Evolutionary conservation across 2,888 invertebrate species (phyloP).

Genomic region (Melipona bicolor): DNA sequence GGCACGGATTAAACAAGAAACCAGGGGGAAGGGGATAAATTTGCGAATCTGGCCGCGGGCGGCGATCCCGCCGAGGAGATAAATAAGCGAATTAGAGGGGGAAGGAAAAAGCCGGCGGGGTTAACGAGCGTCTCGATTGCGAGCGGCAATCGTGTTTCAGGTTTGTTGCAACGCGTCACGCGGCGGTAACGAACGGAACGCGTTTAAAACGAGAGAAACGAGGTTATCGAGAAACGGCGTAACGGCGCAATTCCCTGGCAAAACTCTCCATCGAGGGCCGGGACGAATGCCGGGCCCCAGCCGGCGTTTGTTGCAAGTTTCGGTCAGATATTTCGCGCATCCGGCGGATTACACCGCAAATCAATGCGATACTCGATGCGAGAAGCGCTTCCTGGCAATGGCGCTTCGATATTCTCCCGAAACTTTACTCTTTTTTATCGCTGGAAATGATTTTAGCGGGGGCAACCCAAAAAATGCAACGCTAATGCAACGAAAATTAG

Average conservation of each 20-base stretch:
- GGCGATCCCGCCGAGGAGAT: neutral
- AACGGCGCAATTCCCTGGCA: slow-evolving; percentile 27
- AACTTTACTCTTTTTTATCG: neutral
- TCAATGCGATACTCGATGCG: slow-evolving; percentile 23
- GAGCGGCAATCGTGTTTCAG: slow-evolving; percentile 3
- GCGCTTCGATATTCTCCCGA: neutral
- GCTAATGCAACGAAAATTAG: too few species aligned
- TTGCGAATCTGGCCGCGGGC: neutral
- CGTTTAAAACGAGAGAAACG: slow-evolving; percentile 20
- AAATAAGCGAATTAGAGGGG: neutral
- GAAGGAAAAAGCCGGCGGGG: neutral
- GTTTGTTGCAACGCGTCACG: slow-evolving; percentile 1
- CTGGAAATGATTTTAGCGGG: too few species aligned
- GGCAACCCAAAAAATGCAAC: too few species aligned
- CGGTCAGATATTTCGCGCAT: slow-evolving; percentile 33
- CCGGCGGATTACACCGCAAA: slow-evolving; percentile 33
- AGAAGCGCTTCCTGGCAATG: slow-evolving; percentile 2
- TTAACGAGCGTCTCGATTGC: neutral
- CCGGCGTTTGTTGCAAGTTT: slow-evolving; percentile 22
- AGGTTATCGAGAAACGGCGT: slow-evolving; percentile 30
- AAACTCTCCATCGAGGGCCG: slow-evolving; percentile 19
- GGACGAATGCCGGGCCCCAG: slow-evolving; percentile 15
- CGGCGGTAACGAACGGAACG: slow-evolving; percentile 27
- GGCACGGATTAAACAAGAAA: neutral
- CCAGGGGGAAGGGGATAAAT: neutral